phyloP scores from a whole-genome alignment of 2,113 vertebrate species.

The Ailuropoda melanoleuca region DNA sequence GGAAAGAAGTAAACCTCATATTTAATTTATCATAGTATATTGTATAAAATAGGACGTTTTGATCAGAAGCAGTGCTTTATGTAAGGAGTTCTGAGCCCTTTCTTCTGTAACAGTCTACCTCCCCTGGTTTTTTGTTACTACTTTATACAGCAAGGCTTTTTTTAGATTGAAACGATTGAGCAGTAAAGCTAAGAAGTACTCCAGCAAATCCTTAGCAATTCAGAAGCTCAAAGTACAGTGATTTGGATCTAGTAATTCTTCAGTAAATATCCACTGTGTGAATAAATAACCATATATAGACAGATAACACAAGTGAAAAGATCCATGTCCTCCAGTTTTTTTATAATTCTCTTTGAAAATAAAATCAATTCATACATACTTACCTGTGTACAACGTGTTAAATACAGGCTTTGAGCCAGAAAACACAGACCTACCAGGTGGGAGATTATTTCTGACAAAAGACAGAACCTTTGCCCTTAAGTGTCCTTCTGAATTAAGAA shows the following conservation, averaged over 20 bases:
- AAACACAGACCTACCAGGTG: neutral
- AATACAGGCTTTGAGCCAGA: neutral
- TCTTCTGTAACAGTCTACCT: neutral
- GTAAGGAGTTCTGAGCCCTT: neutral
- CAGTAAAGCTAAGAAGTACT: neutral
- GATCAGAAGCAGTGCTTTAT: neutral
- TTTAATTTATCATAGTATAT: neutral
- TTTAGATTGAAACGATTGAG: neutral
- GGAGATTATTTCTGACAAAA: conserved; percentile 34
- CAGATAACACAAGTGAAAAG: neutral
- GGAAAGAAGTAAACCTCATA: neutral
- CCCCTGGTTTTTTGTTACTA: neutral
- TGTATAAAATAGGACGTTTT: neutral
- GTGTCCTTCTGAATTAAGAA: conserved; percentile 37
- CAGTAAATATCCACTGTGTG: neutral
- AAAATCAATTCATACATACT: conserved; percentile 29
- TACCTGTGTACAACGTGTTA: neutral
- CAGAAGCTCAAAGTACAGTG: neutral
- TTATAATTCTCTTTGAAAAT: neutral
- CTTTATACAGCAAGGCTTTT: neutral
- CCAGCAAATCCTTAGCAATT: neutral
- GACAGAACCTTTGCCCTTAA: neutral
- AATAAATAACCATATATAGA: neutral
- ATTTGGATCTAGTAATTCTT: neutral
- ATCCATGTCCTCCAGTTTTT: neutral